Conservation (phyloP, 1,140 invertebrate species). For the Temnothorax curvispinosus region DNA sequence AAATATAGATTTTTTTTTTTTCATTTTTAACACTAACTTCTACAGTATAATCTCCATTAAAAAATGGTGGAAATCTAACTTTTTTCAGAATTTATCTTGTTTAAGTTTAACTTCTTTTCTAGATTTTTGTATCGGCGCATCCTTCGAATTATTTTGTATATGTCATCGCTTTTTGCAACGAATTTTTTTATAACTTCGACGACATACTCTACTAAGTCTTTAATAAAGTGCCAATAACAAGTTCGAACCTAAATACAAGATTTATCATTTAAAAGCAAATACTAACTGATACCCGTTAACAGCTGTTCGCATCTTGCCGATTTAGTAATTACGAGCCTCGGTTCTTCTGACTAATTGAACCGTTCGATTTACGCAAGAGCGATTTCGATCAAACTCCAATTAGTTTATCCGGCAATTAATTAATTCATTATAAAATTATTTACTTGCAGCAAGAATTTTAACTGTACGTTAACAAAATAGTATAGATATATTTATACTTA, state of each 20-base stretch:
- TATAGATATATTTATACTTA: too few species aligned
- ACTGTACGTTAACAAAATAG: background rate
- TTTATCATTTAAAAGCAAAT: slow-evolving; percentile 7
- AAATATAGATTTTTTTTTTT: background rate
- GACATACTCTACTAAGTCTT: background rate
- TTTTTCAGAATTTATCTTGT: background rate
- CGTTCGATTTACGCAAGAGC: background rate
- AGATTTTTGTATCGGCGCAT: background rate
- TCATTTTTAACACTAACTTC: background rate
- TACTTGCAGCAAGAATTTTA: background rate
- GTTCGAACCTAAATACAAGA: background rate
- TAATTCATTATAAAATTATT: background rate
- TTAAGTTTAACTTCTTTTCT: background rate
- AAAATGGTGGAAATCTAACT: background rate
- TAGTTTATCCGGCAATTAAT: background rate
- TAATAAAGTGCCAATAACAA: slow-evolving; percentile 1
- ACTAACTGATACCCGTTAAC: background rate
- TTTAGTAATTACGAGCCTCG: background rate
- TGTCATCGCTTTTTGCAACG: background rate
- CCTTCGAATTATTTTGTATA: background rate
- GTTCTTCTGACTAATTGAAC: background rate
- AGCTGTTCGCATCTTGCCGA: background rate
- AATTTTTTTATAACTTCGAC: background rate
- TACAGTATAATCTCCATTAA: background rate
- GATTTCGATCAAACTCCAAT: background rate